Base-by-base conservation (phyloP, 2,888 invertebrate genomes). In the Zhengitettix transpicula region DNA sequence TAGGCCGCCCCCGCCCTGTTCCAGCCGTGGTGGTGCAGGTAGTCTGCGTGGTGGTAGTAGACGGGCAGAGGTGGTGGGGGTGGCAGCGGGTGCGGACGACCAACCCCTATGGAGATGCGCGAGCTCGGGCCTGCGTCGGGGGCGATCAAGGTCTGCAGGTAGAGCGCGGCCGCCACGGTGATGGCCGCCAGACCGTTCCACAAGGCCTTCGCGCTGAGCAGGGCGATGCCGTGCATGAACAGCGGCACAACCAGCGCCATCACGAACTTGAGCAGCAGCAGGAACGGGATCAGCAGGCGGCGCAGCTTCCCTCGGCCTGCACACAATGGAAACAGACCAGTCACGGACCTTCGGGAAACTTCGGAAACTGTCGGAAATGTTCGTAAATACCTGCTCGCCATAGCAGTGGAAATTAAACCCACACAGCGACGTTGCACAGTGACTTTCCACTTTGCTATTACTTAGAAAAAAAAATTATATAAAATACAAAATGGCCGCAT, bases 171-270 rank as follows among this genome's bases (percentile, higher is more conserved):
- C 40, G 83, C 79, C 51, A 84, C 73, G 47, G 81, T 71, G 63
- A 84, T 73, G 41, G 84, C 81, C 64, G 81, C 73, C 54, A 82
- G 68, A 56, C 83, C 81, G 42, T 80, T 77, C 61, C 80, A 81
- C 58, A 84, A 73, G 59, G 82, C 83, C 71, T 83, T 84, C 66
- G 84, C 77, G 10, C 83, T 81, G 56, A 84, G 75, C 62, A 83
- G 71, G n/a, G 80, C 80, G 55, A 84, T 77, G 60, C 78, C 69
- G 40, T 80, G 77, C 63, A 84, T 74, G 55, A 82, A 69, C 40
- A 82, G 75, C 42, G 83, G 83, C 58, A 84, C 69, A 55, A 83
- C 73, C 44, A 84, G 74, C 52, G 78, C 75, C 58, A 81, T 78
- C 70, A 83, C 83, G 66, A 84, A 69, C 69, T 81, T 81, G 68